Base-by-base conservation (phyloP, 2,888 invertebrate species). In the Melolontha melolontha region DNA sequence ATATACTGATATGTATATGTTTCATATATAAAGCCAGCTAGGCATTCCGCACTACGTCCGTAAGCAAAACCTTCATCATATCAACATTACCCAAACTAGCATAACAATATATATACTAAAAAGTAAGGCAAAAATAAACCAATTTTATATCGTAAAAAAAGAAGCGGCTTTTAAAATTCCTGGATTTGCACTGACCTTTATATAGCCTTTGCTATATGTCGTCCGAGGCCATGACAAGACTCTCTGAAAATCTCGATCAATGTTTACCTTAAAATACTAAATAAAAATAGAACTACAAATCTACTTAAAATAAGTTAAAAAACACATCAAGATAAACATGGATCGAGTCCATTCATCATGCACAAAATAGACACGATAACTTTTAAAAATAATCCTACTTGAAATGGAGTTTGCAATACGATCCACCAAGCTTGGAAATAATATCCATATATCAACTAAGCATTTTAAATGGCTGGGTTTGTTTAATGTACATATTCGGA, bases 191-290 rank as follows among this genome's bases (percentile, higher is more conserved):
- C 83, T 82, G 79, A 83, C 83, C 83, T 83, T 80, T 70, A 72
- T 79, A 81, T 81, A 82, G 83, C 83, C 81, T 80, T 83, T 80
- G 82, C 82, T 81, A 82, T 81, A 77, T 79, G 83, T 77, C 74
- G 83, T 79, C 81, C 81, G 77, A 80, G 79, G 81, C 79, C 81
- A 74, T 72, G 77, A 72, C 17, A 66, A 74, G 78, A 77, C 77
- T 76, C 75, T 73, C 74, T 77, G 76, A 78, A 77, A 76, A 75
- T 69, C 74, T 74, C 74, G 67, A 73, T 75, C 76, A 76, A 73
- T 72, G 70, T 64, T 73, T 73, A 75, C 70, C 67, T 71, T 71
- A 71, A n/a, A 67, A 44, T 59, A 11, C 11, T 22, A 17, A 8
- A 17, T n/a, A 27, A 55, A 11, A 42, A 12, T 22, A 52, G 41